phyloP scores from a whole-genome alignment of 2,797 vertebrate species.

The Mastacembelus armatus region DNA sequence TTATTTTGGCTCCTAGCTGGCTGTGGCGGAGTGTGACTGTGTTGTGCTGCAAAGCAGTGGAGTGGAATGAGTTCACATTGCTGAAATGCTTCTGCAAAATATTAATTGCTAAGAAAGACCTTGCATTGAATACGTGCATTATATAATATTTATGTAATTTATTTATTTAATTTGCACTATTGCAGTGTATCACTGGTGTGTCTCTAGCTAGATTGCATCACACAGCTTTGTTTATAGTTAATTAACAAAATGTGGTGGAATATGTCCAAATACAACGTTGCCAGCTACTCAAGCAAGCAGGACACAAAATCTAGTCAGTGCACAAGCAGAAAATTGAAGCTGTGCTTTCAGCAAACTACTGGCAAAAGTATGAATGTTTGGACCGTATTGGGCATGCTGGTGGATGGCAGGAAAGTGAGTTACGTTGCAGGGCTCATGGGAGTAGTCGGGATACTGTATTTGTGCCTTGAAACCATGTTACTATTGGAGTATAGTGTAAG shows the following conservation, averaged over 20 bases:
- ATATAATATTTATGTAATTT: neutral
- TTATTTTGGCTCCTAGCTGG: slow-evolving; percentile 57
- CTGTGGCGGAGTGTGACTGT: slow-evolving; percentile 66
- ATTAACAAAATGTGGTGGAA: neutral
- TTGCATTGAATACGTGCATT: slow-evolving; percentile 12
- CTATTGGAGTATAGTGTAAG: slow-evolving; percentile 1
- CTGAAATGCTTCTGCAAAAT: slow-evolving; percentile 54
- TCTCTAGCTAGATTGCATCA: neutral
- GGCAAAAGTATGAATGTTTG: neutral
- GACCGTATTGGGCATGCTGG: neutral
- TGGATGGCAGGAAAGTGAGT: slow-evolving; percentile 3
- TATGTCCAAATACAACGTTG: slow-evolving; percentile 2
- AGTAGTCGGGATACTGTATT: slow-evolving; percentile 14
- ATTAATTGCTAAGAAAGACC: slow-evolving; percentile 35
- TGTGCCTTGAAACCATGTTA: slow-evolving; percentile 6
- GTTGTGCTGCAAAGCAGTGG: slow-evolving; percentile 58
- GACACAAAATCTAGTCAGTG: slow-evolving; percentile 7
- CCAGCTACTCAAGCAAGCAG: neutral
- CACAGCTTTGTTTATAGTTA: slow-evolving; percentile 14
- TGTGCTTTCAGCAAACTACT: slow-evolving; percentile 6
- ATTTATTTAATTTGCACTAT: slow-evolving; percentile 2
- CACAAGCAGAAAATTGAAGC: slow-evolving; percentile 15
- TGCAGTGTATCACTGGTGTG: neutral
- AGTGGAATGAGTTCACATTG: slow-evolving; percentile 68
- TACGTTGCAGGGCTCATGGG: slow-evolving; percentile 11